Percentiles rank a stretch among this genome's conserved stretches.
Evolutionary conservation across 2,113 vertebrate species (phyloP).

Genomic region (Gnathonemus longibarbis): DNA sequence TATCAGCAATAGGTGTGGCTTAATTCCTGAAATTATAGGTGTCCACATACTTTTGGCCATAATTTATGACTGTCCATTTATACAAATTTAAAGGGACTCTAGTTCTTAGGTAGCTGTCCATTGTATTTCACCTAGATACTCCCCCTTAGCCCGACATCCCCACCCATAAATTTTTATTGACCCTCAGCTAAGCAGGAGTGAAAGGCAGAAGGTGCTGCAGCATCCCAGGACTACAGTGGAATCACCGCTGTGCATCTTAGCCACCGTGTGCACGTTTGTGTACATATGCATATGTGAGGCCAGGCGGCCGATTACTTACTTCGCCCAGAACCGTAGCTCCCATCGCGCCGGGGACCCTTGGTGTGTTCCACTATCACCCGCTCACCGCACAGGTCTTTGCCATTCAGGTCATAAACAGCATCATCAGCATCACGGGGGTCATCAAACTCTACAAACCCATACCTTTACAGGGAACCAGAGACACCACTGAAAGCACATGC

Average conservation of each 20-base stretch:
- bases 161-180: not conserved
- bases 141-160: not conserved
- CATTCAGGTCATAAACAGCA: slow-evolving; percentile 92
- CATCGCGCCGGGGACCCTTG: slow-evolving; percentile 74
- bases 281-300: not conserved
- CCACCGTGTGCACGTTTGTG: not conserved
- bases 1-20: not conserved
- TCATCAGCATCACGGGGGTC: slow-evolving; percentile 92
- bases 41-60: not conserved
- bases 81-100: not conserved
- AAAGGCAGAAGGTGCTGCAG: not conserved
- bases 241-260: not conserved
- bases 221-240: not conserved
- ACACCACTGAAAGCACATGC: not conserved
- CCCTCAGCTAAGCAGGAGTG: not conserved
- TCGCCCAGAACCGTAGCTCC: slow-evolving; percentile 77
- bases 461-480: slow-evolving; percentile 54
- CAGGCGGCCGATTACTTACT: slow-evolving; percentile 65
- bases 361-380: slow-evolving; percentile 69
- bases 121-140: not conserved
- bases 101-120: not conserved
- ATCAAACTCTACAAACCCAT: slow-evolving; percentile 95
- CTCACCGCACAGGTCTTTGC: slow-evolving; percentile 92
- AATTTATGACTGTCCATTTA: not conserved
- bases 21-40: not conserved